Evolutionary conservation across 2,888 invertebrate genomes (phyloP), one percentile per base, ranked within the genome.

Genomic region (Zaprionus obscuricornis): DNA sequence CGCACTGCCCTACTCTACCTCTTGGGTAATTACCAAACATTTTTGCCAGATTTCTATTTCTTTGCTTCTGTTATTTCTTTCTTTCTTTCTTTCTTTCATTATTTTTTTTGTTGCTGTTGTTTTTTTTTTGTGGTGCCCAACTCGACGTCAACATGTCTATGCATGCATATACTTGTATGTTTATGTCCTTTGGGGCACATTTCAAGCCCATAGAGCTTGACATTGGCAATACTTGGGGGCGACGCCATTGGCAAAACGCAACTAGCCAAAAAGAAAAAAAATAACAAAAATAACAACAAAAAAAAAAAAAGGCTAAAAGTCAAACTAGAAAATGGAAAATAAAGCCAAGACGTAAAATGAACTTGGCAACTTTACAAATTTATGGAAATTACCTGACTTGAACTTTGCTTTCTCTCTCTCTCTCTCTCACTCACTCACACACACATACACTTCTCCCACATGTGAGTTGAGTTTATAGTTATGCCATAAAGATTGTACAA

Each of bases 311-410:
- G 7, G 10, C 17, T 17, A 5, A 3, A 6, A 6, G 27, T 8
- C 27, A 27, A 22, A 22, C 4, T 5, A 22, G 22, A 22, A 22
- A 22, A 7, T 22, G 7, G 5, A 22, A 4, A 22, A 22, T 5
- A 22, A 7, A 5, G 22, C 5, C 22, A 17, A 31, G n/a, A n/a
- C 42, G 17, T 17, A 22, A 24, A 55, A 51, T 17, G 24, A 39
- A 55, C 50, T 79, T 79, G 73, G 73, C 73, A 65, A 65, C 26
- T 55, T 67, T 46, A 55, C 65, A 58, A 63, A 71, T 67, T 65
- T 79, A 72, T 70, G 67, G 62, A 68, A 67, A 71, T 75, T 76
- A 67, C 64, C 57, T 69, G 64, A 31, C 40, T 45, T 39, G 20
- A 34, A 40, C 33, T 14, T 8, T 33, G 4, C 5, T 18, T 59